phyloP scores from a whole-genome alignment of 37 sponge, comb jelly and placozoan species.

The Chondrosia reniformis region DNA sequence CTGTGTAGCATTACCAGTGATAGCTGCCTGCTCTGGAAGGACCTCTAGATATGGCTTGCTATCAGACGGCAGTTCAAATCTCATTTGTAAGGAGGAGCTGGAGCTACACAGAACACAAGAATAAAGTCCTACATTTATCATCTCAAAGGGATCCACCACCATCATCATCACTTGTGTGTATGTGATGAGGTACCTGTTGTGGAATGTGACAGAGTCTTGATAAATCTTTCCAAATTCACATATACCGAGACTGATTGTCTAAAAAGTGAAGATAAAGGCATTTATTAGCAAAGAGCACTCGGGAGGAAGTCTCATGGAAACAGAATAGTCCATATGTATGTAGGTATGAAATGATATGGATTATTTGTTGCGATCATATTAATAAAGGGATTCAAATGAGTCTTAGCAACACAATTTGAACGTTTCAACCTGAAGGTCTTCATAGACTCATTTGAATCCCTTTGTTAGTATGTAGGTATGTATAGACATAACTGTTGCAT shows the following conservation, averaged over 20 bases:
- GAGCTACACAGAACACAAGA: constrained; percentile 36
- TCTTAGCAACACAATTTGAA: too few species aligned
- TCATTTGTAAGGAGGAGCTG: constrained; percentile 41
- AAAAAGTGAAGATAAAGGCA: too few species aligned
- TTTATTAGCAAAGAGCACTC: too few species aligned
- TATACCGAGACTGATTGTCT: constrained; percentile 63
- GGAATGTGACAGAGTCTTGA: constrained; percentile 73
- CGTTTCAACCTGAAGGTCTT: too few species aligned
- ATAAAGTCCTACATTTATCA: not conserved
- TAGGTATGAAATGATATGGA: too few species aligned
- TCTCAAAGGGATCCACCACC: not conserved
- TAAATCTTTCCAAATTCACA: constrained; percentile 80
- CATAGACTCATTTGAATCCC: too few species aligned
- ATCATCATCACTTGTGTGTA: too few species aligned
- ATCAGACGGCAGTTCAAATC: constrained; percentile 57
- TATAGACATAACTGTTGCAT: not conserved
- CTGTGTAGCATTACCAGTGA: constrained; percentile 61
- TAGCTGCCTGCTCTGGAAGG: constrained; percentile 64
- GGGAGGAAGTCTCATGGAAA: not conserved
- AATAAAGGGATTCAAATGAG: too few species aligned
- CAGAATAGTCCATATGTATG: not conserved
- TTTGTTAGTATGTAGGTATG: too few species aligned
- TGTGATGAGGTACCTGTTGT: too few species aligned
- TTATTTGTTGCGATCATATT: too few species aligned
- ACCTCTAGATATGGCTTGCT: constrained; percentile 61